These are phyloP conservation scores for Maccullochella peelii DNA, from an alignment of 2,113 vertebrate genomes.

Conservation along the genomic window DNA sequence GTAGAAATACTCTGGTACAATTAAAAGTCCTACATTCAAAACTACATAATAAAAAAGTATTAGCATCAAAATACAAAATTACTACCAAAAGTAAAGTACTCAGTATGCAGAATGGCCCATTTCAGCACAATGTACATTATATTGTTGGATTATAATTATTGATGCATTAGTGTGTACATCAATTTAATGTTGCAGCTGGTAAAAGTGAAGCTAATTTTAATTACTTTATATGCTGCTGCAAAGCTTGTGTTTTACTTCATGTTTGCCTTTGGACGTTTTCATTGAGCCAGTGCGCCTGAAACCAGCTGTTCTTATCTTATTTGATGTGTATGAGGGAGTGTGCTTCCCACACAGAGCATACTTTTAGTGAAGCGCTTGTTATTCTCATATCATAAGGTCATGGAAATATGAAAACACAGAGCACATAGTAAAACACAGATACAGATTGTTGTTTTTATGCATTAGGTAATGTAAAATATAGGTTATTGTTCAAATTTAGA, in stretches of 20 bases:
- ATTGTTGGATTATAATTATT: too few species aligned
- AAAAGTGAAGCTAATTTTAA: too few species aligned
- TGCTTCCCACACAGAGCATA: neutral
- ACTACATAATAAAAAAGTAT: too few species aligned
- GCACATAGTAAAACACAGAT: neutral
- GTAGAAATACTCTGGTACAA: neutral
- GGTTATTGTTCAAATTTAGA: neutral
- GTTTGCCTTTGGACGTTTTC: too few species aligned
- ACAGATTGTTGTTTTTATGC: neutral
- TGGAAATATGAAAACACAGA: neutral
- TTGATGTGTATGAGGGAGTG: neutral
- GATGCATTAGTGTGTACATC: too few species aligned
- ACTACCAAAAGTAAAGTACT: neutral
- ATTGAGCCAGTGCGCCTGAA: neutral
- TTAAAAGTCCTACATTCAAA: neutral
- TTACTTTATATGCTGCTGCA: too few species aligned
- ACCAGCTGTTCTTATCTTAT: slow-evolving; percentile 3
- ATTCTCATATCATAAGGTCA: neutral
- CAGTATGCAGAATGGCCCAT: neutral
- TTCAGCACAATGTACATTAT: too few species aligned
- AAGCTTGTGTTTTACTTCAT: too few species aligned
- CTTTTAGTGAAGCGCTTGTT: neutral
- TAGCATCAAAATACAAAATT: neutral
- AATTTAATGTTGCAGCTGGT: too few species aligned
- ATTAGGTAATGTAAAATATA: neutral